phyloP scores from a whole-genome alignment of 2,797 vertebrate genomes.

The Phalloptychus januarius region DNA sequence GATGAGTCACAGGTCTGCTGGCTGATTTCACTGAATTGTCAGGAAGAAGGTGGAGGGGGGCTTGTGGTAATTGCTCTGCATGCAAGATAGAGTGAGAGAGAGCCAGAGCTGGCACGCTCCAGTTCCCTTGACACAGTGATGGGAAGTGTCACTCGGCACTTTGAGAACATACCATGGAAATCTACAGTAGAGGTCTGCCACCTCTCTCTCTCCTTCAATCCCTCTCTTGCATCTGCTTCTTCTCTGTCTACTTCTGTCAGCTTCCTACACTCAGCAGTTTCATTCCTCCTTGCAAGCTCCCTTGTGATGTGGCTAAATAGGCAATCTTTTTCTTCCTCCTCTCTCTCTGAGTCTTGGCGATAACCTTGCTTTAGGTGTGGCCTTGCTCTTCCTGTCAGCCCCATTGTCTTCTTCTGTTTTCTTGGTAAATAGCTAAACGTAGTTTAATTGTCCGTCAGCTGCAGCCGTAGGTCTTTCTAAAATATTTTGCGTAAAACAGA shows the following conservation, averaged over 20 bases:
- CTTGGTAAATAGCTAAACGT: slow-evolving; percentile 40
- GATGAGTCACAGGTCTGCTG: slow-evolving; percentile 65
- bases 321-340: slow-evolving; percentile 36
- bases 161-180: slow-evolving; percentile 48
- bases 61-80: slow-evolving; percentile 56
- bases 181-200: slow-evolving; percentile 43
- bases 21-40: slow-evolving; percentile 43
- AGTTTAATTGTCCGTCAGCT: slow-evolving; percentile 33
- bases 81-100: slow-evolving; percentile 51
- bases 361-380: slow-evolving; percentile 41
- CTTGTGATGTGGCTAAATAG: slow-evolving; percentile 52
- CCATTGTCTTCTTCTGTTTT: slow-evolving; percentile 3
- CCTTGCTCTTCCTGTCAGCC: neutral
- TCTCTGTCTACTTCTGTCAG: slow-evolving; percentile 43
- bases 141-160: slow-evolving; percentile 64
- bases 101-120: slow-evolving; percentile 55
- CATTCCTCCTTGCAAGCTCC: slow-evolving; percentile 36
- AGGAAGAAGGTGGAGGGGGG: slow-evolving; percentile 9
- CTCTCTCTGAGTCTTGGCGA: neutral
- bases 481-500: neutral
- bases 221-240: slow-evolving; percentile 6
- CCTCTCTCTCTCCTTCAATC: slow-evolving; percentile 34
- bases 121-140: slow-evolving; percentile 58
- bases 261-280: slow-evolving; percentile 42
- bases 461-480: slow-evolving; percentile 25